A percentile compares a stretch with the other conserved stretches of the same genome.
Evolutionary conservation across 2,888 invertebrate genomes (phyloP).

Genomic region (Agrotis clavis): DNA sequence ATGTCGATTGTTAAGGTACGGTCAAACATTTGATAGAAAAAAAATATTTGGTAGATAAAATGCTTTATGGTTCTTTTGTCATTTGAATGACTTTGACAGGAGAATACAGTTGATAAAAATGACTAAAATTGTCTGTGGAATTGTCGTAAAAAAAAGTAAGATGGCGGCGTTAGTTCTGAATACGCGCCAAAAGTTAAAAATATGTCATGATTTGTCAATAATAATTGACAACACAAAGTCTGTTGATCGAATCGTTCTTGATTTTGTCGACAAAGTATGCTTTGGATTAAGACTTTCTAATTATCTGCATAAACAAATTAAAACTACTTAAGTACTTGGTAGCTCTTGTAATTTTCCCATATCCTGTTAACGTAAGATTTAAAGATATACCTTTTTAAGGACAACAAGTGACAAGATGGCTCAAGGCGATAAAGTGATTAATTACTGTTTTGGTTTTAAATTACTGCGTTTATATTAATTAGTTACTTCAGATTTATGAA

Average conservation of each 20-base stretch:
- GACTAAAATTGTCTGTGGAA: neutral
- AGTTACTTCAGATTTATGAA: neutral
- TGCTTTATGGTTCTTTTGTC: neutral
- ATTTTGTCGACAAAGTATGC: neutral
- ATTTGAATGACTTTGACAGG: neutral
- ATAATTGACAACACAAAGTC: too few species aligned
- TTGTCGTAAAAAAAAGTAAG: neutral
- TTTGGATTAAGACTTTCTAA: neutral
- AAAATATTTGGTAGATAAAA: neutral
- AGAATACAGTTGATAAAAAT: neutral
- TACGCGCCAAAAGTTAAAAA: too few species aligned
- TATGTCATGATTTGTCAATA: too few species aligned
- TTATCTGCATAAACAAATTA: slow-evolving; percentile 10
- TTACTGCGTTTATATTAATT: neutral
- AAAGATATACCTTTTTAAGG: slow-evolving; percentile 14
- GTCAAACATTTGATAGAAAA: neutral
- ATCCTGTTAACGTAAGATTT: neutral
- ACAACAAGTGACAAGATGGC: slow-evolving; percentile 8
- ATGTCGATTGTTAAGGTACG: neutral
- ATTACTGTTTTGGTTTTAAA: slow-evolving; percentile 44
- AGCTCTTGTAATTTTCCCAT: slow-evolving; percentile 13
- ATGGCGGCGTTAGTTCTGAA: too few species aligned
- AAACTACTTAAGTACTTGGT: too few species aligned
- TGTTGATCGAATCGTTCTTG: neutral
- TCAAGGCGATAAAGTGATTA: slow-evolving; percentile 27